Conservation (phyloP, 2,113 vertebrate genomes). For the Rhinogobius similis region DNA sequence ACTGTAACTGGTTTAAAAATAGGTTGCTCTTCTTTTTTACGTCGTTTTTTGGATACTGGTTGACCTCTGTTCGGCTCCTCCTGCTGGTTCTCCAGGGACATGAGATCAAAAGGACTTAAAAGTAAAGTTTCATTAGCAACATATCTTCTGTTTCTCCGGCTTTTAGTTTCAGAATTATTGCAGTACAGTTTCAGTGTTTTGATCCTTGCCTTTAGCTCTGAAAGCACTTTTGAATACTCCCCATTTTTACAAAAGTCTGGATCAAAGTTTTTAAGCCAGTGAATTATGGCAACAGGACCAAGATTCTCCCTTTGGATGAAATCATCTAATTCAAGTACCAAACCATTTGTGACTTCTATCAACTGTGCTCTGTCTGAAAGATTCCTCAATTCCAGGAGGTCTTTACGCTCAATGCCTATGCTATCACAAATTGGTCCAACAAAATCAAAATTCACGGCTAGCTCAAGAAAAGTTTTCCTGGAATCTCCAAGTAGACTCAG, state of each 20-base stretch:
- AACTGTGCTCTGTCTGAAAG: constrained; percentile 72
- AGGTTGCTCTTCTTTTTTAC: constrained; percentile 14
- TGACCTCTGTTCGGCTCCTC: constrained; percentile 22
- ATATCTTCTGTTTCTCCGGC: constrained; percentile 69
- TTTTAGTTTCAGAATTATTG: constrained; percentile 66
- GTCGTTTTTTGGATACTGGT: constrained; percentile 51
- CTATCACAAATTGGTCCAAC: constrained; percentile 80
- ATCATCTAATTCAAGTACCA: constrained; percentile 75
- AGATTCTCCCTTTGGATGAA: constrained; percentile 74
- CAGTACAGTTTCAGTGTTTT: constrained; percentile 64
- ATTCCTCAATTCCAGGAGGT: constrained; percentile 75
- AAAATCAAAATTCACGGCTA: constrained; percentile 76
- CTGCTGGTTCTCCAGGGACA: background rate
- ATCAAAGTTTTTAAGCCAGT: constrained; percentile 77
- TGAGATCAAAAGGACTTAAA: constrained; percentile 74
- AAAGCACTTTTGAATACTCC: constrained; percentile 64
- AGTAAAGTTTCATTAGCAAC: constrained; percentile 69
- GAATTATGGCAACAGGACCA: constrained; percentile 67
- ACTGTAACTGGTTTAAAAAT: constrained; percentile 27
- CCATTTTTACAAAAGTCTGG: constrained; percentile 69
- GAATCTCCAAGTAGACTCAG: constrained; percentile 65
- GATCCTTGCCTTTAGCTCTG: constrained; percentile 55
- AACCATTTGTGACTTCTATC: constrained; percentile 75
- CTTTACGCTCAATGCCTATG: constrained; percentile 72
- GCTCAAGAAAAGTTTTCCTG: constrained; percentile 66